A percentile compares a stretch with the other conserved stretches of the same genome.
Evolutionary conservation across 2,888 invertebrate genomes (phyloP).

Genomic region (Tanaodytes sp.): DNA sequence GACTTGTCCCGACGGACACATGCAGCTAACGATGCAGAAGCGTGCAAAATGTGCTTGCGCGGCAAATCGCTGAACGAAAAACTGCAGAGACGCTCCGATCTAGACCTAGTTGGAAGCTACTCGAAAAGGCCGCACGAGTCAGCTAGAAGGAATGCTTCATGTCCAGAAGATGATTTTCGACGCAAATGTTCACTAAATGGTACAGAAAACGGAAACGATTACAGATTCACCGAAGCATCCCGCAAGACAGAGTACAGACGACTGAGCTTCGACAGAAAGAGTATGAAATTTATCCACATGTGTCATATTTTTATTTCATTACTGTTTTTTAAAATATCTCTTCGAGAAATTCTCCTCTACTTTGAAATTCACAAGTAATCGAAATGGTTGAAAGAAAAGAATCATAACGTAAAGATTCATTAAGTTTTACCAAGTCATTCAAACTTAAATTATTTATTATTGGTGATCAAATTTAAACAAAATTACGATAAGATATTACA

Average conservation of each 20-base stretch:
- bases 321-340: background rate
- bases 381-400: too few species aligned
- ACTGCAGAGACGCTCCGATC: slow-evolving; percentile 62
- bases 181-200: slow-evolving; percentile 45
- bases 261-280: slow-evolving; percentile 47
- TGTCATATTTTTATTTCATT: background rate
- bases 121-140: slow-evolving; percentile 63
- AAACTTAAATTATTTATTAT: too few species aligned
- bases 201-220: slow-evolving; percentile 51
- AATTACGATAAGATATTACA: too few species aligned
- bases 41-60: slow-evolving; percentile 50
- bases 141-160: slow-evolving; percentile 55
- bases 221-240: slow-evolving; percentile 61
- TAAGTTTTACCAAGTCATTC: too few species aligned
- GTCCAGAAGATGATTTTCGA: slow-evolving; percentile 51
- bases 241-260: slow-evolving; percentile 68
- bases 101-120: slow-evolving; percentile 66
- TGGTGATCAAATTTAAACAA: too few species aligned
- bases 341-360: too few species aligned
- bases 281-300: slow-evolving; percentile 16
- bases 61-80: slow-evolving; percentile 59
- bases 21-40: slow-evolving; percentile 45
- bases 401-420: too few species aligned
- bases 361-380: too few species aligned
- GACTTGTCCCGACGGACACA: slow-evolving; percentile 56